Evolutionary conservation across 2,888 invertebrate genomes (phyloP).

Genomic region (Drosophila colorata): DNA sequence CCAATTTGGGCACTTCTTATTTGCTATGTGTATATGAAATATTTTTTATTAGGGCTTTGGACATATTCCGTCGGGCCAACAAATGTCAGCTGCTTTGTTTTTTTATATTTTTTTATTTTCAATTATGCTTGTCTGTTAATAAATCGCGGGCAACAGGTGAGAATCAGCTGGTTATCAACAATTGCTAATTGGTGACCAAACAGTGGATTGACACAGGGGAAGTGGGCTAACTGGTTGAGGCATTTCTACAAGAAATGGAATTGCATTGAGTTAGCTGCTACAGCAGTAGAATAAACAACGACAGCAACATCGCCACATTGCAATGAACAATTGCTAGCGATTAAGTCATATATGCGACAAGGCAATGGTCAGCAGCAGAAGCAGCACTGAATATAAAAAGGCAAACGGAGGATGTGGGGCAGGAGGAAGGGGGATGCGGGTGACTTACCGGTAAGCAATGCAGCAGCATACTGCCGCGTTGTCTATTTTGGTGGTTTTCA

Average conservation of each 20-base stretch:
- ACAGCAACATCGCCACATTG: slow-evolving; percentile 51
- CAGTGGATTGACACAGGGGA: slow-evolving; percentile 17
- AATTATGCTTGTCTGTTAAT: neutral
- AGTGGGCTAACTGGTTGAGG: slow-evolving; percentile 26
- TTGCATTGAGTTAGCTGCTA: slow-evolving; percentile 58
- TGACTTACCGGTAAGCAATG: slow-evolving; percentile 40
- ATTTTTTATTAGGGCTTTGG: slow-evolving; percentile 7
- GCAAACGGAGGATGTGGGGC: slow-evolving; percentile 4
- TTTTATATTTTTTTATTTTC: neutral
- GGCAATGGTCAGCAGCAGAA: slow-evolving; percentile 40
- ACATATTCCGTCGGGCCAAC: slow-evolving; percentile 30
- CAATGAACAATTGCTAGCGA: slow-evolving; percentile 72
- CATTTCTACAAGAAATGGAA: slow-evolving; percentile 63
- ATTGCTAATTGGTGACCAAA: slow-evolving; percentile 53
- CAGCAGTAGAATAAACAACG: slow-evolving; percentile 13
- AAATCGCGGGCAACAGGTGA: slow-evolving; percentile 60
- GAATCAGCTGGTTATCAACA: slow-evolving; percentile 57
- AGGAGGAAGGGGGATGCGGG: slow-evolving; percentile 10
- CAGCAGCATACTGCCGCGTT: slow-evolving; percentile 32
- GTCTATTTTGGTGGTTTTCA: slow-evolving; percentile 54
- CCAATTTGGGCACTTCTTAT: slow-evolving; percentile 27
- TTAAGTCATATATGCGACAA: slow-evolving; percentile 73
- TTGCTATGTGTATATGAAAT: neutral
- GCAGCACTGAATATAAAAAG: slow-evolving; percentile 26
- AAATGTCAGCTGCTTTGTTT: slow-evolving; percentile 38